Base-by-base conservation (phyloP, 2,113 vertebrate genomes). In the Lampris megalopsis region DNA sequence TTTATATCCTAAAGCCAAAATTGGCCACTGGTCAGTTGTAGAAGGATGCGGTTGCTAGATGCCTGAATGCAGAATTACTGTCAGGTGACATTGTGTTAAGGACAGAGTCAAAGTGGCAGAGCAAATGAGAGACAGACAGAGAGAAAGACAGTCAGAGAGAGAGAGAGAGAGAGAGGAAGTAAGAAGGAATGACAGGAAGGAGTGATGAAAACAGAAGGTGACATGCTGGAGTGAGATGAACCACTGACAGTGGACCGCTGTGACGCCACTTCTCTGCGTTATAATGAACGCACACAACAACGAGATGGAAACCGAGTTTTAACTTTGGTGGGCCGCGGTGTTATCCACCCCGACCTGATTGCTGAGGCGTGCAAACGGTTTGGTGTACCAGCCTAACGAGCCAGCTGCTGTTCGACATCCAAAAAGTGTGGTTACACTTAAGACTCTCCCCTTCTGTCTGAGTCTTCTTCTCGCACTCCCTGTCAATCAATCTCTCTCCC, bases 361-460 rank as follows among this genome's bases (percentile, higher is more conserved):
- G 56, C 38, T 52, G 74, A 84, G 81, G 82, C 69, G 1, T 4
- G 35, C 5, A 83, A 72, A 68, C 75, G 77, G 76, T 68, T 86
- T 3, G 0, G 4, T 24, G 53, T 74, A 68, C 56, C 69, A 85
- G 80, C 79, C 69, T 65, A 76, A 48, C 57, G 0, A n/a, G 59
- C 13, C 86, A 88, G 81, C 84, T 88, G 86, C 71, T 63, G 11
- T 49, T 69, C 73, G 84, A 77, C 85, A 81, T 84, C 79, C 87
- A 79, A 82, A 59, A 73, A 43, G 75, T 76, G 71, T 24, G 24
- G 24, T 24, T 24, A 24, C 24, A 24, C 24, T 24, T 24, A 24
- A 41, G 8, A 43, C 47, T 63, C n/a, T 48, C 7, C 35, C 42
- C n/a, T 3, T 4, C 50, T 54, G 0, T 68, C 38, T 62, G 37